A percentile compares a stretch with the other conserved stretches of the same genome.
These are phyloP conservation scores for Rhodophaea formosa DNA, from an alignment of 2,888 invertebrate genomes.

Conservation along the genomic window DNA sequence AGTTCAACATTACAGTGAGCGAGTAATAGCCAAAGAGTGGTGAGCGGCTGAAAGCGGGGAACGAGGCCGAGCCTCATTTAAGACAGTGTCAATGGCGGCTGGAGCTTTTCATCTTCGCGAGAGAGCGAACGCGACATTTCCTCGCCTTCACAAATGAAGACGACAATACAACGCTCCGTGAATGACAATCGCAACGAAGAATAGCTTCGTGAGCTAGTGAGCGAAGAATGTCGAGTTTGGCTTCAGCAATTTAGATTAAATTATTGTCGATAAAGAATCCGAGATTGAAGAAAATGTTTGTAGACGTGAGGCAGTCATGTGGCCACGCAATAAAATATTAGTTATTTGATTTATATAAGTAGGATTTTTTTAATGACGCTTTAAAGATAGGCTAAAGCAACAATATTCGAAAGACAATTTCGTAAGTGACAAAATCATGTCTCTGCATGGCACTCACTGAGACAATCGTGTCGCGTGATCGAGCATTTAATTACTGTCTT, in stretches of 20 bases:
- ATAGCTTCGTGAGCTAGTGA: not conserved
- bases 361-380: too few species aligned
- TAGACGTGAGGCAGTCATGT: not conserved
- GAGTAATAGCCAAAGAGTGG: slow-evolving; percentile 49
- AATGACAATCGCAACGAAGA: slow-evolving; percentile 16
- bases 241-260: not conserved
- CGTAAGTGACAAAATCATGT: not conserved
- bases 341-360: too few species aligned
- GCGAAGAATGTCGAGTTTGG: not conserved
- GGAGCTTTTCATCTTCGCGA: slow-evolving; percentile 62
- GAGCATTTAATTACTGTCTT: too few species aligned
- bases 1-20: slow-evolving; percentile 41
- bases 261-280: not conserved
- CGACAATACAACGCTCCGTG: slow-evolving; percentile 15
- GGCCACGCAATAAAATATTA: too few species aligned
- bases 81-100: slow-evolving; percentile 59
- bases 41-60: slow-evolving; percentile 58
- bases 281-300: not conserved
- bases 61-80: slow-evolving; percentile 69
- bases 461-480: too few species aligned
- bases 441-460: not conserved
- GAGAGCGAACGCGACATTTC: slow-evolving; percentile 48
- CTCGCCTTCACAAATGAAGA: slow-evolving; percentile 23
- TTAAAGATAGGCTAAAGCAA: not conserved
- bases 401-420: not conserved